Evolutionary conservation across 2,888 invertebrate genomes (phyloP).

Genomic region (Tholera decimalis): DNA sequence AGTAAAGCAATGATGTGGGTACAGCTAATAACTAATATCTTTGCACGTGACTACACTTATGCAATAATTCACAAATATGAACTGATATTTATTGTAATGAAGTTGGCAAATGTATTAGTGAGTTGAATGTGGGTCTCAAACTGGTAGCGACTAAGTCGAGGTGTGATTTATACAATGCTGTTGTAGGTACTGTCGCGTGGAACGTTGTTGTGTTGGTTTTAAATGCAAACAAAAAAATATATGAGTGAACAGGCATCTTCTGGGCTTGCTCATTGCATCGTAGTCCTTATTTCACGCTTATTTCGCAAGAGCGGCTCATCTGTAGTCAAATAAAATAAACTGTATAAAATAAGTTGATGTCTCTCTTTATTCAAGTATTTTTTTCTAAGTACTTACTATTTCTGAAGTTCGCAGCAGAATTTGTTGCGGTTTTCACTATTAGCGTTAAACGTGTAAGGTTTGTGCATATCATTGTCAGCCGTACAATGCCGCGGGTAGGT

Average conservation of each 20-base stretch:
- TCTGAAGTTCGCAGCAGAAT: background rate
- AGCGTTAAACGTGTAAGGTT: background rate
- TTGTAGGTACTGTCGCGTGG: conserved; percentile 46
- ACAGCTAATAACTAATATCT: background rate
- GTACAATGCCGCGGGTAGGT: background rate
- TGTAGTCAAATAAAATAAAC: no score
- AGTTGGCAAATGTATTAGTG: conserved; percentile 49
- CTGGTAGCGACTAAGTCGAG: conserved; percentile 77
- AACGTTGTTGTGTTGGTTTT: conserved; percentile 32
- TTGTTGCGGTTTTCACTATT: background rate
- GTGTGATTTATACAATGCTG: conserved; percentile 57
- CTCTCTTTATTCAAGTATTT: background rate
- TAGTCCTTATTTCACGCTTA: no score
- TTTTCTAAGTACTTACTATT: no score
- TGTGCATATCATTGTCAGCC: background rate
- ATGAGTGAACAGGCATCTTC: no score
- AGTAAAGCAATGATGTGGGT: background rate
- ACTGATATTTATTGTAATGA: conserved; percentile 45
- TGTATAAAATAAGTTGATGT: background rate
- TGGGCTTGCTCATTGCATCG: no score
- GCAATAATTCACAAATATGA: conserved; percentile 47
- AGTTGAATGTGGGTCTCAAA: conserved; percentile 80
- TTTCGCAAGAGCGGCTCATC: no score
- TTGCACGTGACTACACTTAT: conserved; percentile 18
- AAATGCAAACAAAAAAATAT: no score